Base-by-base conservation (phyloP, 2,113 vertebrate species). In the Abramis brama region DNA sequence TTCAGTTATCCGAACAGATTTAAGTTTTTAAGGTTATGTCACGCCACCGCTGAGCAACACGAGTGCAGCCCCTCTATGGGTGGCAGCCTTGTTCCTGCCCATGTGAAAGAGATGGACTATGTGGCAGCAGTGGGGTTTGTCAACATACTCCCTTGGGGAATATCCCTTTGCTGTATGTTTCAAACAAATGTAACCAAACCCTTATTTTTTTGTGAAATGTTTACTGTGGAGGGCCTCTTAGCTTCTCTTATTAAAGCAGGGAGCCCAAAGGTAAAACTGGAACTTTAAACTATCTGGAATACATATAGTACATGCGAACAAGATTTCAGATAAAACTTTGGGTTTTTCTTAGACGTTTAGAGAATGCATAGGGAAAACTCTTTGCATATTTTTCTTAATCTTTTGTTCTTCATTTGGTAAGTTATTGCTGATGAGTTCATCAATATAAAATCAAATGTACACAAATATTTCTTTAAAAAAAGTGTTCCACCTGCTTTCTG, bases 81-180 rank as follows among this genome's bases (percentile, higher is more conserved):
- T 77, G 75, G 86, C 79, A 87, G 82, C 57, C 74, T 79, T 59
- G 86, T 57, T 73, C 71, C 43, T 87, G 43, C 68, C 43, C 43
- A 59, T 39, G 50, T 77, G 62, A 27, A 57, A 55, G 60, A 83
- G 55, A 25, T 30, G 43, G 25, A 83, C 17, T 73, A 73, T 59
- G 33, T 83, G 64, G 50, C 66, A 55, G 7, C 81, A 59, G 19
- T 73, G 50, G 50, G 79, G 47, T 83, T 83, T 83, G 66, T 73
- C 30, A 83, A 57, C 45, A 36, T 43, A 50, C 23, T 83, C 66
- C 50, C 30, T 17, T 83, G 27, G 81, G 81, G 81, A 57, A 73
- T 57, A 73, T 83, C 81, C 4, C 52, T 55, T n/a, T 83, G 50
- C 50, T 83, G 64, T 70, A 82, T 23, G 79, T 64, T 82, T 82